Evolutionary conservation across 2,113 vertebrate genomes (phyloP), one percentile per base, ranked within the genome.

Genomic region (Eulemur rufifrons): DNA sequence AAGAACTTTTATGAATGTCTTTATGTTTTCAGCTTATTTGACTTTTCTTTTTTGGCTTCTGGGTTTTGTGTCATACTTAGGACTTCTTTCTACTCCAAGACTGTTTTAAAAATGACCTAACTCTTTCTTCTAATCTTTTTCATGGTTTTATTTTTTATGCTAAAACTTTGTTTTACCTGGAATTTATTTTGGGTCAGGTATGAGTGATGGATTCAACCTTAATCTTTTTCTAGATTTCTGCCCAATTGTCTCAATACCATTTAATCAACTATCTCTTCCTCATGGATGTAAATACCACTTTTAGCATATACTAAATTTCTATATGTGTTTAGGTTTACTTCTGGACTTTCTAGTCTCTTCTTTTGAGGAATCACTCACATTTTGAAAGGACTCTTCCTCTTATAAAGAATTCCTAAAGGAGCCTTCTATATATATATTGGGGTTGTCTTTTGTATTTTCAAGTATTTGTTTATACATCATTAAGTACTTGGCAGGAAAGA

Each of bases 401-500:
- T 94, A 47, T 59, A 84, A 63, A 95, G n/a, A 7, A 74, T 93
- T 82, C n/a, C 5, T 89, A 81, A 92, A 85, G 6, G 17, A 84
- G 50, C 29, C 69, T 11, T 54, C 15, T 56, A 2, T 5, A 89
- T 74, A 54, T 78, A 56, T 94, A 54, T 76, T 27, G n/a, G 25
- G 39, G 4, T 45, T 78, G 52, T 47, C 21, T 80, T 94, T 56
- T 27, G 8, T 66, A 61, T 86, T 81, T 96, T 88, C 42, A 86
- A 87, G 42, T 91, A n/a, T 83, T 94, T 90, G 73, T 87, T 97
- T 94, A 29, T 77, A 71, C 20, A 81, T 88, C 52, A 81, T 88
- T 92, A 95, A 88, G 64, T 66, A 81, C 42, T 76, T 96, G 89
- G 81, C 76, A 94, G 82, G 78, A 27, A 82, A 93, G 27, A 87